phyloP scores from a whole-genome alignment of 2,888 invertebrate species.

The Melikaiella ostensackeni region DNA sequence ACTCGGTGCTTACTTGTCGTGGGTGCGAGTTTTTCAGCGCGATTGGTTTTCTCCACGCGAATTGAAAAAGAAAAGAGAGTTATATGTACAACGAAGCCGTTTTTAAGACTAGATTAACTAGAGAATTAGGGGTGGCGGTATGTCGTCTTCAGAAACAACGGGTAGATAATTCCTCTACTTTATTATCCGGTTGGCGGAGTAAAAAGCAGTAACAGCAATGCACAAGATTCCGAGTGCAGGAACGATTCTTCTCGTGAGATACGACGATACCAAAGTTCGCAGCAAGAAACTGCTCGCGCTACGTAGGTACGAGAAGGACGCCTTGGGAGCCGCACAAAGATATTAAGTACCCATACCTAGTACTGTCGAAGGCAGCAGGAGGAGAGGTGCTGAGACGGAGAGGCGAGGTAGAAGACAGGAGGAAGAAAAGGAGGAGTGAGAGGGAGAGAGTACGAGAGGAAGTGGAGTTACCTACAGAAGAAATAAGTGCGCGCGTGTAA shows the following conservation, averaged over 20 bases:
- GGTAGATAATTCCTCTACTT: slow-evolving; percentile 37
- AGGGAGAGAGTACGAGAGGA: slow-evolving; percentile 53
- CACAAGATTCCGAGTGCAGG: slow-evolving; percentile 33
- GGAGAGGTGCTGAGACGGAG: slow-evolving; percentile 54
- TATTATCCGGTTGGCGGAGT: slow-evolving; percentile 28
- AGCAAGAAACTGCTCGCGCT: slow-evolving; percentile 52
- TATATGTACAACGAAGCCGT: slow-evolving; percentile 9
- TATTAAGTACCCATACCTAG: slow-evolving; percentile 55
- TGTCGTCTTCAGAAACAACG: slow-evolving; percentile 33
- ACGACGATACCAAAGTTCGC: slow-evolving; percentile 52
- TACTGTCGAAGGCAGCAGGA: slow-evolving; percentile 52
- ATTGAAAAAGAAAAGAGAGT: slow-evolving; percentile 23
- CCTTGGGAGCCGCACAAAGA: slow-evolving; percentile 55
- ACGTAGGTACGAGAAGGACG: slow-evolving; percentile 46
- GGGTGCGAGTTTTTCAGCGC: slow-evolving; percentile 7
- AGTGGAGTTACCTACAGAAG: slow-evolving; percentile 69
- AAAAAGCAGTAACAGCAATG: slow-evolving; percentile 38
- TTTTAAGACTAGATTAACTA: slow-evolving; percentile 31
- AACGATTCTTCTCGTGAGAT: slow-evolving; percentile 52
- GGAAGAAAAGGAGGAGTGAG: slow-evolving; percentile 46
- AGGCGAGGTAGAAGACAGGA: slow-evolving; percentile 50
- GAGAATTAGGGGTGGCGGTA: slow-evolving; percentile 26
- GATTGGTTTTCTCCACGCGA: slow-evolving; percentile 17
- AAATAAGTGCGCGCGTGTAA: slow-evolving; percentile 73
- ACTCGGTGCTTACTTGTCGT: background rate